Evolutionary conservation across 2,113 vertebrate species (phyloP).

Genomic region (Brachypteracias leptosomus): DNA sequence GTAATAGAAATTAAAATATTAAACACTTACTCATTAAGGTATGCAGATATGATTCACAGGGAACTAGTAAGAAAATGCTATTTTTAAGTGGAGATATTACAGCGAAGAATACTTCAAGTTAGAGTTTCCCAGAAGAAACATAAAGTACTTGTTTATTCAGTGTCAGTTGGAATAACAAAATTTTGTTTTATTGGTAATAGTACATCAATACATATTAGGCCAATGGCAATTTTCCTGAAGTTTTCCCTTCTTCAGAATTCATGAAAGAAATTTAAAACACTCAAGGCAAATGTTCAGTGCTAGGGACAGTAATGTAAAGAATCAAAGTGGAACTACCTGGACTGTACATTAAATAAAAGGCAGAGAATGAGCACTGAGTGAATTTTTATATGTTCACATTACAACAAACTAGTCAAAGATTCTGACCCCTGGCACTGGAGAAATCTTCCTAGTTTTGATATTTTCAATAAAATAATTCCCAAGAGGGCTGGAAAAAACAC

Average conservation of each 20-base stretch:
- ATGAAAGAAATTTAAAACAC: conserved; percentile 62
- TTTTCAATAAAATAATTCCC: conserved; percentile 78
- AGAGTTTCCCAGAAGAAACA: conserved; percentile 3
- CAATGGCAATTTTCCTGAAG: conserved; percentile 30
- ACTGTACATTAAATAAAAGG: conserved; percentile 78
- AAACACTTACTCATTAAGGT: conserved; percentile 54
- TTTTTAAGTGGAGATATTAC: conserved; percentile 12
- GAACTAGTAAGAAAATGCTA: not conserved
- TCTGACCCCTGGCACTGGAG: conserved; percentile 72
- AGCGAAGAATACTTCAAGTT: not conserved
- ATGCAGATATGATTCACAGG: conserved; percentile 13
- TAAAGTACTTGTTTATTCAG: conserved; percentile 32
- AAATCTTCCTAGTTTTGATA: conserved; percentile 72
- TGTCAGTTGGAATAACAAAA: not conserved
- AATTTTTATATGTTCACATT: conserved; percentile 76
- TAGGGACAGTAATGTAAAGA: conserved; percentile 64
- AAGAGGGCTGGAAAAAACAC: conserved; percentile 57
- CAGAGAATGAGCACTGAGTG: conserved; percentile 73
- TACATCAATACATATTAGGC: conserved; percentile 9
- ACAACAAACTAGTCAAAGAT: conserved; percentile 76
- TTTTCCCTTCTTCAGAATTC: conserved; percentile 25
- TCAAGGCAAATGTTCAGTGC: conserved; percentile 55
- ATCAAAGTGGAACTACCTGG: conserved; percentile 64
- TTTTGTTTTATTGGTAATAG: not conserved
- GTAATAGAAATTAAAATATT: conserved; percentile 64